These are phyloP conservation scores for Bombus balteatus DNA, from an alignment of 1,140 invertebrate species.

Conservation along the genomic window DNA sequence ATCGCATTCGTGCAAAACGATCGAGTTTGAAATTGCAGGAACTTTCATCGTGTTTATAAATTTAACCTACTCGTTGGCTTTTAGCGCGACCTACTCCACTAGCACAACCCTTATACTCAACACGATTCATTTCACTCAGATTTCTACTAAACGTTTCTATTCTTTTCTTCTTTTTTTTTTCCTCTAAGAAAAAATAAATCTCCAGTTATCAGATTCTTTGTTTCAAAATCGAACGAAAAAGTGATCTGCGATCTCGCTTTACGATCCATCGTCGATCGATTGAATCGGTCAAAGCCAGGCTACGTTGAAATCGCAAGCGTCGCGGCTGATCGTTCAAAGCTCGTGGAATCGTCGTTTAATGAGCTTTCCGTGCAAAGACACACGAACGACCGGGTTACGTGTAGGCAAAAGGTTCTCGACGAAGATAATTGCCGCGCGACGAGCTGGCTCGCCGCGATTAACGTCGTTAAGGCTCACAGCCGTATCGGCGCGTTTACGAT, in stretches of 20 bases:
- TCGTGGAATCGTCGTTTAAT: conserved; percentile 18
- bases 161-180: background rate
- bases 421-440: conserved; percentile 65
- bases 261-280: background rate
- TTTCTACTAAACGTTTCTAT: background rate
- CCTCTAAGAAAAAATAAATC: background rate
- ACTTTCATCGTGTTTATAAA: background rate
- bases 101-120: background rate
- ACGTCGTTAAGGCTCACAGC: conserved; percentile 64
- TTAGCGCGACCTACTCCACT: conserved; percentile 33
- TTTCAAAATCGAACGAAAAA: background rate
- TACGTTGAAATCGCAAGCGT: background rate
- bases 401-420: conserved; percentile 22
- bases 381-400: background rate
- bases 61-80: conserved; percentile 10
- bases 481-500: conserved; percentile 67
- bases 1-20: no score
- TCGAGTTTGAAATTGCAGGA: background rate
- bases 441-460: conserved; percentile 64
- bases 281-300: background rate
- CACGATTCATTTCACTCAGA: background rate
- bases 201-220: background rate
- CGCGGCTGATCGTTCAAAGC: background rate
- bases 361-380: conserved; percentile 22
- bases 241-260: background rate